Conservation (phyloP, 2,888 invertebrate species). For the Oscheius sp. region DNA sequence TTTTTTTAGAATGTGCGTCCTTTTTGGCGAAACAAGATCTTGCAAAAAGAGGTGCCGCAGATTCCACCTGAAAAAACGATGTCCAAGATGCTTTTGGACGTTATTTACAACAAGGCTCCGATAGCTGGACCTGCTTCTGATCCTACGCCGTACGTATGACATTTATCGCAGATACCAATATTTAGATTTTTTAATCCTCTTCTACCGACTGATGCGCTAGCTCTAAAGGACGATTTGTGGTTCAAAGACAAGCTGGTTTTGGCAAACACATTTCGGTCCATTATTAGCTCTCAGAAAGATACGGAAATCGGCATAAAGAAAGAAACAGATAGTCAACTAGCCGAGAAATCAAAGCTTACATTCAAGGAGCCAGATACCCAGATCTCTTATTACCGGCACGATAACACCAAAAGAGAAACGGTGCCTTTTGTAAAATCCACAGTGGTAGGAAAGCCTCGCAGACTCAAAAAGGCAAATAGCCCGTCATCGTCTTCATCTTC, state of each 20-base stretch:
- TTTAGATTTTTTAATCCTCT: too few relatives aligned
- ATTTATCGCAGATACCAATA: too few relatives aligned
- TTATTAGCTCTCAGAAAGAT: background rate
- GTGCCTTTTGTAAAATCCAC: too few relatives aligned
- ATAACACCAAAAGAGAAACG: too few relatives aligned
- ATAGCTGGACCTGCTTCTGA: constrained; percentile 10
- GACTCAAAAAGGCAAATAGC: too few relatives aligned
- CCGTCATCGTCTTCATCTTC: too few relatives aligned
- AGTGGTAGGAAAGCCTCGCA: too few relatives aligned
- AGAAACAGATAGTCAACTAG: background rate
- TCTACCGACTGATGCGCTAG: background rate
- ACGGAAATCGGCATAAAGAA: background rate
- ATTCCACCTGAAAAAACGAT: background rate
- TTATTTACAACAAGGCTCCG: background rate
- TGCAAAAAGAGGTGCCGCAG: constrained; percentile 8
- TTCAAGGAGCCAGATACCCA: background rate
- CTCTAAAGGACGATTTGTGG: constrained; percentile 4
- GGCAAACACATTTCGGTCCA: constrained; percentile 21
- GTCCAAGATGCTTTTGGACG: constrained; percentile 17
- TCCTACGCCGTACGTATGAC: background rate
- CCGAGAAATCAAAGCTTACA: background rate
- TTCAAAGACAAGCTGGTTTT: background rate
- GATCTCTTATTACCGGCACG: background rate
- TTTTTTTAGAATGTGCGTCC: background rate
- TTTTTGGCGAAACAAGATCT: constrained; percentile 19